These are phyloP conservation scores for Climacteris rufus DNA, from an alignment of 2,113 vertebrate genomes.

Conservation along the genomic window DNA sequence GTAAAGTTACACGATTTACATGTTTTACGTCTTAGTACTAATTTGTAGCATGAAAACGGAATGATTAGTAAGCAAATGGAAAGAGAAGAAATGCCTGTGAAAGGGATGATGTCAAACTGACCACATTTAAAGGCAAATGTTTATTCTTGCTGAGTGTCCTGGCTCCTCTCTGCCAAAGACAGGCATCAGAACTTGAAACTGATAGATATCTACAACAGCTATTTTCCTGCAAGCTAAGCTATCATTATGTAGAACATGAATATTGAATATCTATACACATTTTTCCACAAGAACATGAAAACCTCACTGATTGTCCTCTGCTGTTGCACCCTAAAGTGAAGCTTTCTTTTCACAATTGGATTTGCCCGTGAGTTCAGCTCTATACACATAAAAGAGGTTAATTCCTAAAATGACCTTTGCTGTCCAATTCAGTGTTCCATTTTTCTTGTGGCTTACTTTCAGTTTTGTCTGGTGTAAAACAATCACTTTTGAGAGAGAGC, in stretches of 20 bases:
- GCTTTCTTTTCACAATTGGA: background rate
- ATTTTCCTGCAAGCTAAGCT: background rate
- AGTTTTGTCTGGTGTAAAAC: background rate
- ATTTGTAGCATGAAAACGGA: background rate
- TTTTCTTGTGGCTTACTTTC: background rate
- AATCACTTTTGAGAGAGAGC: background rate
- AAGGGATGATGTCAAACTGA: background rate
- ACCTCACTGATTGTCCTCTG: background rate
- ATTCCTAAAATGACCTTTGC: background rate
- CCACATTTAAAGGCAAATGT: background rate
- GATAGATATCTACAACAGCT: background rate
- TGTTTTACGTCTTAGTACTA: background rate
- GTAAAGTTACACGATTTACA: background rate
- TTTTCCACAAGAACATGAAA: background rate
- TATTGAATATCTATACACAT: rapidly evolving
- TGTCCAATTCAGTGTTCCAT: background rate
- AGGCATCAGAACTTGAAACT: background rate
- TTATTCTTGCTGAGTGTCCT: background rate
- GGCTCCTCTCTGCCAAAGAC: background rate
- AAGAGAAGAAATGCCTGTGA: background rate
- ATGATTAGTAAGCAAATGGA: background rate
- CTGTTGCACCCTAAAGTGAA: background rate
- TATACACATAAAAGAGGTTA: background rate
- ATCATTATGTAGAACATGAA: background rate
- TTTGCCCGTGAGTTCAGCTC: background rate